phyloP scores from a whole-genome alignment of 2,888 invertebrate genomes.

The Cryptus armator region DNA sequence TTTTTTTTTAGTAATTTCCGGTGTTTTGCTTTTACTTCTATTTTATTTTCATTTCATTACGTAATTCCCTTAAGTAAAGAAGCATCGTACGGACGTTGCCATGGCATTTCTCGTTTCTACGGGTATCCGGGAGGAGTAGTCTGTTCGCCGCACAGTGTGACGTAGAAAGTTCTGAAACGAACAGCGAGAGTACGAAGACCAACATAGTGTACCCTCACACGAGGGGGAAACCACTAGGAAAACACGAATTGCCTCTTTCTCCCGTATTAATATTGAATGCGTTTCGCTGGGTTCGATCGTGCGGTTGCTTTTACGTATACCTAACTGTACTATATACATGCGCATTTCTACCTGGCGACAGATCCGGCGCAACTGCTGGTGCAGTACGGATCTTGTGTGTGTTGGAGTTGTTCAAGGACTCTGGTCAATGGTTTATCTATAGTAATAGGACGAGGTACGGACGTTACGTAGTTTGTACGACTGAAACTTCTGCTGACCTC shows the following conservation, averaged over 20 bases:
- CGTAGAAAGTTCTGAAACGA: not conserved
- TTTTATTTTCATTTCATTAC: no score
- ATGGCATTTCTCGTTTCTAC: not conserved
- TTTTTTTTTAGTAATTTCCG: no score
- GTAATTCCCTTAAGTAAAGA: no score
- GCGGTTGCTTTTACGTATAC: not conserved
- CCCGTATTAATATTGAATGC: conserved; percentile 14
- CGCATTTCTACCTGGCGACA: not conserved
- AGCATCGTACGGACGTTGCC: no score
- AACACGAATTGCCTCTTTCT: conserved; percentile 16
- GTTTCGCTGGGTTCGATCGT: not conserved
- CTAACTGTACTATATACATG: not conserved
- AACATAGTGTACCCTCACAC: not conserved
- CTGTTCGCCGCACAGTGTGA: not conserved
- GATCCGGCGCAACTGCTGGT: no score
- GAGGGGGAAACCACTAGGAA: conserved; percentile 7
- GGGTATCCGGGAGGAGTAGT: not conserved
- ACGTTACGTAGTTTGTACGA: conserved; percentile 30
- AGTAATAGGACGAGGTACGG: conserved; percentile 11
- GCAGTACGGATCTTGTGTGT: not conserved
- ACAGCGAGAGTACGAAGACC: not conserved
- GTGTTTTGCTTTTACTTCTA: no score
- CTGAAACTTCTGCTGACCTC: conserved; percentile 21
- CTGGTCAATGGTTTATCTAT: not conserved
- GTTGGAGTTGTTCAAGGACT: not conserved